Evolutionary conservation across 2,113 vertebrate genomes (phyloP).

Genomic region (Megaptera novaeangliae): DNA sequence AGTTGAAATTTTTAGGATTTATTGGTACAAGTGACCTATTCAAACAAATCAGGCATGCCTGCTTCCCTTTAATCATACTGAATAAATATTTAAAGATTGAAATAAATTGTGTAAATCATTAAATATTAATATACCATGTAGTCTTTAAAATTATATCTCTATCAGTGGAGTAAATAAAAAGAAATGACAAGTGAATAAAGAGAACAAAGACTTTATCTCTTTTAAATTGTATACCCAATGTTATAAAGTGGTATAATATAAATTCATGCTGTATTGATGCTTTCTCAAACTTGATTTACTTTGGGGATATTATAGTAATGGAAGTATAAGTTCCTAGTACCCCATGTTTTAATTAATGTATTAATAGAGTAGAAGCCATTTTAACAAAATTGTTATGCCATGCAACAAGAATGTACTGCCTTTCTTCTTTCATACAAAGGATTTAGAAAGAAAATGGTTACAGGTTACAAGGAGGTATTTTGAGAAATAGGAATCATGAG

Average conservation of each 20-base stretch:
- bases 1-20: conserved; percentile 50
- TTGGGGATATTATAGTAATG: not conserved
- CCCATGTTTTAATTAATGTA: not conserved
- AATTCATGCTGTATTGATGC: not conserved
- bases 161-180: conserved; percentile 16
- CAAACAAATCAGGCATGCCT: conserved; percentile 4
- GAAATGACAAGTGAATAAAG: conserved; percentile 35
- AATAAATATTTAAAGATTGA: not conserved
- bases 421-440: not conserved
- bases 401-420: not conserved
- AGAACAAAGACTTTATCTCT: not conserved
- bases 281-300: not conserved
- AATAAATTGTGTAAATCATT: conserved; percentile 48
- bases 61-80: not conserved
- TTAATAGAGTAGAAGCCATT: not conserved
- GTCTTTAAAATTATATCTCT: conserved; percentile 49
- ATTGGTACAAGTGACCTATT: conserved; percentile 51
- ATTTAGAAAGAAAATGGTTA: not conserved
- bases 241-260: not conserved
- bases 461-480: not conserved
- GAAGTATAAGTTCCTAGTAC: not conserved
- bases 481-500: not conserved
- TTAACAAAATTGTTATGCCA: not conserved
- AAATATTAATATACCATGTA: conserved; percentile 47
- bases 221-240: not conserved